Evolutionary conservation across 2,888 invertebrate genomes (phyloP).

Genomic region (Drosophila demipolita): DNA sequence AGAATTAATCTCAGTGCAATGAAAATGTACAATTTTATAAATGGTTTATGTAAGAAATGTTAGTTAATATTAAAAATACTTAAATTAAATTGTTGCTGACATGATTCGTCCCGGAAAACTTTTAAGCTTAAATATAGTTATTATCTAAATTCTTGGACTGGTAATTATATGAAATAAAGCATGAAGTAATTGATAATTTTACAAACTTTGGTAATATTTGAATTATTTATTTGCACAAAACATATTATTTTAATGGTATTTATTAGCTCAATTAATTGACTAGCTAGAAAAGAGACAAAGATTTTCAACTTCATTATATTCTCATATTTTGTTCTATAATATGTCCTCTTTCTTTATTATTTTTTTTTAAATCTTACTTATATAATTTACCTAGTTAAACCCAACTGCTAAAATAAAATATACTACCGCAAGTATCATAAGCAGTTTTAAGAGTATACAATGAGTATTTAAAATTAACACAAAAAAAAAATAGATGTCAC

Average conservation of each 20-base stretch:
- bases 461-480: slow-evolving; percentile 23
- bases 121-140: background rate
- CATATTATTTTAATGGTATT: background rate
- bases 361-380: background rate
- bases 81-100: background rate
- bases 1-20: background rate
- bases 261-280: background rate
- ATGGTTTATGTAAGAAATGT: background rate
- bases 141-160: background rate
- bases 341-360: background rate
- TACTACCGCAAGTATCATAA: background rate
- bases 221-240: background rate
- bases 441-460: slow-evolving; percentile 13
- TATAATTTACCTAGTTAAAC: background rate
- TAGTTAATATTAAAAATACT: background rate
- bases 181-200: background rate
- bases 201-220: background rate
- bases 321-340: background rate
- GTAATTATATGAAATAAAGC: background rate
- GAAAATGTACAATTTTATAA: background rate
- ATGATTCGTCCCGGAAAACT: background rate
- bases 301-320: background rate
- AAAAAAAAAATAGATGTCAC: slow-evolving; percentile 34
- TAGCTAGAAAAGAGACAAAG: background rate
- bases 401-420: background rate